Percentiles rank a stretch among this genome's conserved stretches.
phyloP scores from a whole-genome alignment of 23 tunicate genomes.

The Clavelina lepadiformis region DNA sequence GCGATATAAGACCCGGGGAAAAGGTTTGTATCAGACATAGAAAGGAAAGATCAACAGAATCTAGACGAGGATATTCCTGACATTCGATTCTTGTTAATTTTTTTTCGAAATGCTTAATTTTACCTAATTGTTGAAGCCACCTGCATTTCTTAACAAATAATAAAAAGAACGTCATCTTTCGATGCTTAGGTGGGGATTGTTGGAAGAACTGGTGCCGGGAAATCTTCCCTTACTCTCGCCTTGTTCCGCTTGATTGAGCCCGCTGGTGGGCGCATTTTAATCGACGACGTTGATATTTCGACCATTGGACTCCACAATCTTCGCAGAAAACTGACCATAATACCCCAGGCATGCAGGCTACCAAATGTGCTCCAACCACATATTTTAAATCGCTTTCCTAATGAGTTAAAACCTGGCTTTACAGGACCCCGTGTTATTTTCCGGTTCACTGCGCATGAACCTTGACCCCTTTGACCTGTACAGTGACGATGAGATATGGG shows the following conservation, averaged over 20 bases:
- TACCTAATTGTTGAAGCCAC: not conserved
- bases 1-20: constrained; percentile 36
- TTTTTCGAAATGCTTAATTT: too few species aligned
- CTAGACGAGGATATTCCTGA: too few species aligned
- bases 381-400: not conserved
- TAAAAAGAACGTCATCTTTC: constrained; percentile 3
- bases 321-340: constrained; percentile 74
- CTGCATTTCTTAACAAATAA: not conserved
- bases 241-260: constrained; percentile 85
- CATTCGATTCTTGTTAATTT: too few species aligned
- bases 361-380: not conserved
- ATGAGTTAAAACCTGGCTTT: not conserved
- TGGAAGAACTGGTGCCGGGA: constrained; percentile 94
- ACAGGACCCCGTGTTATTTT: constrained; percentile 65
- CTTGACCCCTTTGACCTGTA: constrained; percentile 49
- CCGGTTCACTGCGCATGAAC: constrained; percentile 66
- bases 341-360: constrained; percentile 61
- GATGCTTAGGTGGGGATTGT: constrained; percentile 57
- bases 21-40: too few species aligned
- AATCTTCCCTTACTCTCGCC: constrained; percentile 75
- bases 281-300: constrained; percentile 62
- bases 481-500: constrained; percentile 51
- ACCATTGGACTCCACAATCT: constrained; percentile 67
- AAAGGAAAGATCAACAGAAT: too few species aligned
- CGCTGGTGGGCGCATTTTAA: constrained; percentile 46